Conservation (phyloP, 2,797 vertebrate genomes). For the Lateolabrax maculatus region DNA sequence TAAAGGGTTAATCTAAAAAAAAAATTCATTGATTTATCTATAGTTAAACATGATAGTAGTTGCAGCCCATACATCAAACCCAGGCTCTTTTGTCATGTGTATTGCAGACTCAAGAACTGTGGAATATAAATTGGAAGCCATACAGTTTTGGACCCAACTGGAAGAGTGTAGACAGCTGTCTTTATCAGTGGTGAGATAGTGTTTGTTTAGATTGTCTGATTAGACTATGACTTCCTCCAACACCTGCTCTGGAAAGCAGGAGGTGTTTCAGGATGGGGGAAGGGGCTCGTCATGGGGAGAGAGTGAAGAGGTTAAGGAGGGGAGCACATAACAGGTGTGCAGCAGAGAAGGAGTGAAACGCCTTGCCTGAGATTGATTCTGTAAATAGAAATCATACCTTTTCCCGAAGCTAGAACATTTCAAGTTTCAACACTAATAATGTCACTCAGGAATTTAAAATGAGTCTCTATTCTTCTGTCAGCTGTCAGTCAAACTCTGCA, state of each 20-base stretch:
- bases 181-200: constrained; percentile 58
- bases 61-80: neutral
- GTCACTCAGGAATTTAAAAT: constrained; percentile 44
- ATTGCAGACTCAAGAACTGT: neutral
- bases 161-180: constrained; percentile 48
- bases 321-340: constrained; percentile 68
- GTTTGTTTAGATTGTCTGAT: constrained; percentile 73
- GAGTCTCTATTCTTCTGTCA: constrained; percentile 17
- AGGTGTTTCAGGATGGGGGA: constrained; percentile 63
- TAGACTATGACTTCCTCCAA: constrained; percentile 73
- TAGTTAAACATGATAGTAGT: too few relatives aligned
- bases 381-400: constrained; percentile 80
- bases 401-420: constrained; percentile 26
- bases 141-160: neutral
- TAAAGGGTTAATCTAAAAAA: neutral
- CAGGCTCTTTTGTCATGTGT: neutral
- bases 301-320: constrained; percentile 48
- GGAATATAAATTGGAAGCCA: constrained; percentile 16
- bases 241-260: constrained; percentile 71
- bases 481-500: constrained; percentile 55
- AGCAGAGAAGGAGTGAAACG: constrained; percentile 36
- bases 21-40: too few relatives aligned
- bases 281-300: constrained; percentile 31
- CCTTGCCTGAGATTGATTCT: constrained; percentile 50
- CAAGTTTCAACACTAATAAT: constrained; percentile 34